phyloP scores from a whole-genome alignment of 2,888 invertebrate species.

The Spisula solida region DNA sequence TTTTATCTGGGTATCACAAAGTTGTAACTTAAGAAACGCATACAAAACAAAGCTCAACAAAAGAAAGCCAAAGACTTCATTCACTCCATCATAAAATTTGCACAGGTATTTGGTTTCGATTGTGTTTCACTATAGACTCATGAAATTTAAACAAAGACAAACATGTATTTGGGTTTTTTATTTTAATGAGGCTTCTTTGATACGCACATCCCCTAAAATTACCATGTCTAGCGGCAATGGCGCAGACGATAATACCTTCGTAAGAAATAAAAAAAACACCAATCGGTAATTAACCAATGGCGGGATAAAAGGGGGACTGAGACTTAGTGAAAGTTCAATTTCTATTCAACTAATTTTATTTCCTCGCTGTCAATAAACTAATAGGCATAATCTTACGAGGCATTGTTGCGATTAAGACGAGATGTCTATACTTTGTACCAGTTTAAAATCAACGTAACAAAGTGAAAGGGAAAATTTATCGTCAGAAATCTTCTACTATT shows the following conservation, averaged over 20 bases:
- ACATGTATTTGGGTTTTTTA: conserved; percentile 13
- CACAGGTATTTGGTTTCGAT: conserved; percentile 41
- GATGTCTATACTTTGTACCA: conserved; percentile 8
- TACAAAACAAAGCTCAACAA: conserved; percentile 27
- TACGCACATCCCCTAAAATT: conserved; percentile 19
- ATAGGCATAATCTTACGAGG: neutral
- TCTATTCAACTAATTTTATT: conserved; percentile 9
- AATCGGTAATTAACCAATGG: conserved; percentile 5
- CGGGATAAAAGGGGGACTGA: neutral
- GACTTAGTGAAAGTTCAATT: conserved; percentile 24
- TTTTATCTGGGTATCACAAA: neutral
- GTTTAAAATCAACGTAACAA: neutral
- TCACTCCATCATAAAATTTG: conserved; percentile 25
- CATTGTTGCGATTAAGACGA: neutral
- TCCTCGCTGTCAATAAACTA: conserved; percentile 2
- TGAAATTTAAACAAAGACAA: conserved; percentile 36
- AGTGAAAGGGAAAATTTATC: conserved; percentile 9
- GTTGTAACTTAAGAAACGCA: conserved; percentile 30
- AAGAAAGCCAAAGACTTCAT: conserved; percentile 22
- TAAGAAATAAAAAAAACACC: conserved; percentile 20
- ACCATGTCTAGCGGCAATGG: neutral
- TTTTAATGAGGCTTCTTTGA: conserved; percentile 19
- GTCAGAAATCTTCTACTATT: neutral
- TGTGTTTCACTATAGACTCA: conserved; percentile 24
- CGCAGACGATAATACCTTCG: neutral